Base-by-base conservation (phyloP, 1,140 invertebrate genomes). In the Phortica variegata region DNA sequence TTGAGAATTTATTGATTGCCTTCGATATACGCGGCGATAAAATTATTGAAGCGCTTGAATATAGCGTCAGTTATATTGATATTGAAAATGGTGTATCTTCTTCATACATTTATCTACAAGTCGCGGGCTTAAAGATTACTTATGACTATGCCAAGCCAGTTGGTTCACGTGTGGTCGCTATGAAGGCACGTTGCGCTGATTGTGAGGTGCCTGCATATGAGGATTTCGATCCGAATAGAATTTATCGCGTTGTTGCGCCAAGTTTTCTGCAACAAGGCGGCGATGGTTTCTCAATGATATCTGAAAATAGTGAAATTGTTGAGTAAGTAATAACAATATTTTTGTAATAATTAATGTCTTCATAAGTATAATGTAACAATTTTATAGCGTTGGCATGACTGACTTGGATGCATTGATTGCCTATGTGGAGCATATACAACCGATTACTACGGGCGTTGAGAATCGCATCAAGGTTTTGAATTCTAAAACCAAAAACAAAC, bases 1-100 rank as follows among this genome's bases (percentile, higher is more conserved):
- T 90, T 51, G 83, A 84, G 56, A 89, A 89, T 65, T 81, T 77
- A 9, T 77, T 89, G 21, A 84, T 87, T 48, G 77, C 84, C 1
- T 80, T 86, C 31, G 83, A 85, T 48, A 54, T 90, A 23, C 77
- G 76, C 3, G 89, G 88, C 1, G 61, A 77, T 23, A 77, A 85
- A 45, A 59, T 91, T 3, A 56, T 80, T 45, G 73, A 83, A 48
- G 83, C 82, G 20, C 76, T 87, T 15, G 85, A 88, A 61, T 81
- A 81, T 56, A 80, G 81, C 0, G 83, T 79, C 1, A 52, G 49
- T 43, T 60, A 62, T 19, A 55, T 74, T 16, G 59, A 74, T 39
- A 43, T 69, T 8, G 56, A 60, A 9, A 58, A 55, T 18, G 69
- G 65, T 6, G 55, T 79, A 51, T 77, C 75, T 15, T 74, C 78